Percentiles rank a stretch among this genome's conserved stretches.
phyloP scores from a whole-genome alignment of 1,140 invertebrate species.

The Gryon sp. region DNA sequence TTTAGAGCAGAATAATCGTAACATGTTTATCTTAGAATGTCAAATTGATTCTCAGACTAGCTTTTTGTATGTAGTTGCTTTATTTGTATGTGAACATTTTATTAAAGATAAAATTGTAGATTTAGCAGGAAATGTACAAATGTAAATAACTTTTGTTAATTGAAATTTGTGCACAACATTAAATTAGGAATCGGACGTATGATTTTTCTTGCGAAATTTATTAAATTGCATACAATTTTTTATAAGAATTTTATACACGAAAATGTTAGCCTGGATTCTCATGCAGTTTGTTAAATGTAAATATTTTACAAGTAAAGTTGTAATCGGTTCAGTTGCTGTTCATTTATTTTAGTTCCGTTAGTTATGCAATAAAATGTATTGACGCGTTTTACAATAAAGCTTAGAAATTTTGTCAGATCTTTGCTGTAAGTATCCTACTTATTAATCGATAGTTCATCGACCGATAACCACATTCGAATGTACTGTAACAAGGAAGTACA shows the following conservation, averaged over 20 bases:
- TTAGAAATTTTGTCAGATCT: conserved; percentile 18
- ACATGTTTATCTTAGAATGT: neutral
- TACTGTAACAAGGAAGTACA: conserved; percentile 44
- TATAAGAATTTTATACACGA: too few relatives aligned
- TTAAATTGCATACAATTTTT: too few relatives aligned
- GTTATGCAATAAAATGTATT: conserved; percentile 46
- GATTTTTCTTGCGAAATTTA: too few relatives aligned
- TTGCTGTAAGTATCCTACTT: conserved; percentile 41
- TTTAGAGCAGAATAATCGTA: conserved; percentile 11
- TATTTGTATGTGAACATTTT: too few relatives aligned
- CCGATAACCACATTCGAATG: conserved; percentile 37
- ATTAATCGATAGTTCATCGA: conserved; percentile 33
- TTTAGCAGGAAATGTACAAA: too few relatives aligned
- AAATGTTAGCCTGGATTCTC: neutral
- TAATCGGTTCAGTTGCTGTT: conserved; percentile 15
- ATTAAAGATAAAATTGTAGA: too few relatives aligned
- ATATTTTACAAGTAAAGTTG: conserved; percentile 1
- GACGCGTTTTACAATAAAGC: conserved; percentile 38
- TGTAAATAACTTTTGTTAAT: too few relatives aligned
- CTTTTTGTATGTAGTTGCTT: too few relatives aligned
- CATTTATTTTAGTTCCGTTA: conserved; percentile 44
- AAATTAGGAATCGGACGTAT: too few relatives aligned
- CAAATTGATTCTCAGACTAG: neutral
- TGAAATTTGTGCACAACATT: too few relatives aligned
- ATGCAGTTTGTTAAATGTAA: neutral